phyloP scores from a whole-genome alignment of 2,797 vertebrate species.

The Lindbergichthys nudifrons region DNA sequence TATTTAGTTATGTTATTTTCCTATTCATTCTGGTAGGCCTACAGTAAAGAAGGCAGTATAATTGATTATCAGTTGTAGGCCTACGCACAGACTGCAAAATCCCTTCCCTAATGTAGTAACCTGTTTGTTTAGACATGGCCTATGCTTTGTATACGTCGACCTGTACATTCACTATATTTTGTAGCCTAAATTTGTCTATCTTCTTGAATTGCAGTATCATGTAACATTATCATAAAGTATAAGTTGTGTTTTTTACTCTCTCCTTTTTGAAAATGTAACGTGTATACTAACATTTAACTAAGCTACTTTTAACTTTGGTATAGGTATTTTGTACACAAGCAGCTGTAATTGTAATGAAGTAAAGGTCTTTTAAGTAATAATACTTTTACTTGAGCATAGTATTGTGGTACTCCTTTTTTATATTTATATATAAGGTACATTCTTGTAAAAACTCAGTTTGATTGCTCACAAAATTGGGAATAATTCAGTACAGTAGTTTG shows the following conservation, averaged over 20 bases:
- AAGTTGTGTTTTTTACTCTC: not conserved
- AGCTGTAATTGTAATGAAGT: not conserved
- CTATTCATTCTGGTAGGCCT: too few relatives aligned
- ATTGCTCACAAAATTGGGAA: not conserved
- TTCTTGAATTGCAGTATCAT: not conserved
- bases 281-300: too few relatives aligned
- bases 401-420: not conserved
- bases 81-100: not conserved
- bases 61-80: not conserved
- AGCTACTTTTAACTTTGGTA: too few relatives aligned
- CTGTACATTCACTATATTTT: too few relatives aligned
- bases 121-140: not conserved
- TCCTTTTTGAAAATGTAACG: too few relatives aligned
- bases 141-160: not conserved
- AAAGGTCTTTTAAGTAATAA: not conserved
- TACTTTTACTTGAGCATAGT: not conserved
- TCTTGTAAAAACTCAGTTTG: not conserved
- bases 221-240: too few relatives aligned
- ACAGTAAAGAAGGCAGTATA: too few relatives aligned
- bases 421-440: not conserved
- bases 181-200: not conserved
- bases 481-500: not conserved
- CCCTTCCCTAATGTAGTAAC: fast-evolving
- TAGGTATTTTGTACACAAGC: too few relatives aligned
- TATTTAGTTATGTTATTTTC: too few relatives aligned